Conservation (phyloP, 2,888 invertebrate genomes). For the Harpalus rufipes region DNA sequence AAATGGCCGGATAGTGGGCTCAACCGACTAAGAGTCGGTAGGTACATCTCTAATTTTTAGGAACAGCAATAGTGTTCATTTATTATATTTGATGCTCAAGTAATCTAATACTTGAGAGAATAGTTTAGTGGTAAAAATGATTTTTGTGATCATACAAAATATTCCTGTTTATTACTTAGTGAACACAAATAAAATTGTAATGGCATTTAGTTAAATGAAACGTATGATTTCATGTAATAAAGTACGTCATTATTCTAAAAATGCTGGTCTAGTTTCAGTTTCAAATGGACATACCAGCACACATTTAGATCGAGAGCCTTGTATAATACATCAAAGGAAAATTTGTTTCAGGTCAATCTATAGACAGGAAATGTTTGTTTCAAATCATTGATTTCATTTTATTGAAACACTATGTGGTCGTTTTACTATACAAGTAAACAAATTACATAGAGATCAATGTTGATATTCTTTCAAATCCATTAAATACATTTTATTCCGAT, state of each 20-base stretch:
- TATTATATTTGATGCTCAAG: no score
- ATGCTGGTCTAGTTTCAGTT: background rate
- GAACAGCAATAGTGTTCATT: no score
- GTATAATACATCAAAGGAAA: conserved; percentile 3
- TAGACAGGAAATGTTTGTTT: background rate
- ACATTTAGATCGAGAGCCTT: background rate
- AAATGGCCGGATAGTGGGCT: no score
- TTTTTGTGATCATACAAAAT: no score
- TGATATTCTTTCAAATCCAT: background rate
- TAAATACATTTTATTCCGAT: background rate
- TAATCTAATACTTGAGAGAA: no score
- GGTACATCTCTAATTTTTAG: no score
- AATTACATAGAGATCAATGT: background rate
- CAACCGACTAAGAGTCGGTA: no score
- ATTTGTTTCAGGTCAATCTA: background rate
- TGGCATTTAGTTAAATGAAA: background rate
- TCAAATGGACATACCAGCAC: background rate
- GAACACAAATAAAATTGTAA: no score
- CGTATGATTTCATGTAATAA: background rate
- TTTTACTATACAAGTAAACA: background rate
- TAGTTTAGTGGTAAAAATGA: no score
- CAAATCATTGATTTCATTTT: background rate
- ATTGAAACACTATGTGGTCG: background rate
- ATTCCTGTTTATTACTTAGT: no score
- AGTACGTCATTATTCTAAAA: background rate